Conservation (phyloP, 2,113 vertebrate species). For the Gorsachius goisagi region DNA sequence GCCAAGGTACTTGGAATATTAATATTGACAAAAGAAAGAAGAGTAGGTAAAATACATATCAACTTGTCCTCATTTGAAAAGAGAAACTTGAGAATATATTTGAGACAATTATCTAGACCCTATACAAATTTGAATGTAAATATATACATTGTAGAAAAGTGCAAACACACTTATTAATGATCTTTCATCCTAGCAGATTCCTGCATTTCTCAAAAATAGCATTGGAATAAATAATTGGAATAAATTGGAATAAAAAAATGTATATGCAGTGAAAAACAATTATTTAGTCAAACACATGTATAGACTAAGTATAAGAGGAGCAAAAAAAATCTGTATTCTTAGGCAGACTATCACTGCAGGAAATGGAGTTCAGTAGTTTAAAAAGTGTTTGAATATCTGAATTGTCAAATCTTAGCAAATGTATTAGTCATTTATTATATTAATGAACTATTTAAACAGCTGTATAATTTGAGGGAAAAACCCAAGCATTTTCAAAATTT, state of each 20-base stretch:
- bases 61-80: neutral
- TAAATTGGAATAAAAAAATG: neutral
- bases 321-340: neutral
- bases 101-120: neutral
- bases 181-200: neutral
- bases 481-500: neutral
- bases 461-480: neutral
- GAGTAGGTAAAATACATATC: neutral
- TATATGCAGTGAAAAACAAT: neutral
- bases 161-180: neutral
- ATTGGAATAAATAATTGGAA: neutral
- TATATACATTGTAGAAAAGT: neutral
- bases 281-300: neutral
- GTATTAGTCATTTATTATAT: neutral
- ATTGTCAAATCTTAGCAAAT: neutral
- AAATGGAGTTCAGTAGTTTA: neutral
- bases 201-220: neutral
- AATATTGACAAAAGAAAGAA: neutral
- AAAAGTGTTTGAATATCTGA: neutral
- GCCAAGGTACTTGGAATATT: neutral
- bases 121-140: neutral
- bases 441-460: neutral
- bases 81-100: neutral
- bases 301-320: neutral
- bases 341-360: neutral